These are phyloP conservation scores for Rachycentron canadum DNA, from an alignment of 2,797 vertebrate species.

Conservation along the genomic window DNA sequence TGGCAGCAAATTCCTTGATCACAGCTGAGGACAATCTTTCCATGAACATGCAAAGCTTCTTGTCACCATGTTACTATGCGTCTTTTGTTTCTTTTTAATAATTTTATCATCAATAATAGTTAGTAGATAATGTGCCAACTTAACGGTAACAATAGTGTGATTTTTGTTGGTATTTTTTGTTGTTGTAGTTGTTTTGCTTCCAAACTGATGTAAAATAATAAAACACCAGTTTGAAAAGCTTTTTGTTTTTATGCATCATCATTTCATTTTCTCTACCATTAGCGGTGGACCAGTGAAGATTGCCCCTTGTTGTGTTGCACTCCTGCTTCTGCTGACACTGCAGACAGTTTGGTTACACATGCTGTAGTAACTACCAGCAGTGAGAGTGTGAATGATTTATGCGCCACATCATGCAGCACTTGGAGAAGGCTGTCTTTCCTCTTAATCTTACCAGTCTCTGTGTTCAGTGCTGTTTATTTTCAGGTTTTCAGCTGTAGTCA, in stretches of 20 bases:
- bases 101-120: slow-evolving; percentile 45
- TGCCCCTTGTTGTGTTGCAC: slow-evolving; percentile 41
- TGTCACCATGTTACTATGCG: slow-evolving; percentile 41
- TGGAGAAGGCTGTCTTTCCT: slow-evolving; percentile 1
- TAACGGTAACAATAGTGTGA: slow-evolving; percentile 35
- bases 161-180: slow-evolving; percentile 61
- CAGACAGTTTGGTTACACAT: slow-evolving; percentile 66
- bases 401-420: slow-evolving; percentile 54
- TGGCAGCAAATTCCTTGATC: slow-evolving; percentile 67
- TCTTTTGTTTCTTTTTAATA: slow-evolving; percentile 26
- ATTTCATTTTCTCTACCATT: background rate
- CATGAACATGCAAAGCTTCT: slow-evolving; percentile 48
- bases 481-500: background rate
- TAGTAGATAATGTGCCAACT: slow-evolving; percentile 31
- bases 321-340: slow-evolving; percentile 70
- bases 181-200: slow-evolving; percentile 61
- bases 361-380: slow-evolving; percentile 61
- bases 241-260: background rate
- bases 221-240: slow-evolving; percentile 51
- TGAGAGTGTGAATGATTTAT: slow-evolving; percentile 56
- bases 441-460: slow-evolving; percentile 17
- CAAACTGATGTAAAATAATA: slow-evolving; percentile 52
- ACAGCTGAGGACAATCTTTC: slow-evolving; percentile 56
- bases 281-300: slow-evolving; percentile 4
- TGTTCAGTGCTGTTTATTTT: slow-evolving; percentile 30